phyloP scores from a whole-genome alignment of 2,113 vertebrate genomes.

The Syrrhaptes paradoxus region DNA sequence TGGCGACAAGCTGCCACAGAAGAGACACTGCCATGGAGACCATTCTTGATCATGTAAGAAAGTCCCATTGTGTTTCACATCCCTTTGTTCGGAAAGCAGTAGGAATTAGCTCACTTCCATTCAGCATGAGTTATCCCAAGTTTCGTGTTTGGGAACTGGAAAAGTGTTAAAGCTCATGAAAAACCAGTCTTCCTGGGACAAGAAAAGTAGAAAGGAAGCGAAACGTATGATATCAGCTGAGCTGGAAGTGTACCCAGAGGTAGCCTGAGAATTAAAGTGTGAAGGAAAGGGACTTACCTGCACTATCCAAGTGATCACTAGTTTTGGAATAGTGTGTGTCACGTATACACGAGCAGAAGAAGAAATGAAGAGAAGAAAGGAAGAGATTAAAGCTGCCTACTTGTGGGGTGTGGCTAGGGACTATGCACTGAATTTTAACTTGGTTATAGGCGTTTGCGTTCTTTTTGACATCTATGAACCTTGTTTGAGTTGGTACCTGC shows the following conservation, averaged over 20 bases:
- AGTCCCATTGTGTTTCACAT: slow-evolving; percentile 58
- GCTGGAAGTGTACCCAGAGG: not conserved
- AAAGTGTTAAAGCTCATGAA: not conserved
- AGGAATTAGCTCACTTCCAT: slow-evolving; percentile 58
- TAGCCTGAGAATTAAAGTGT: not conserved
- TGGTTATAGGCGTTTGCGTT: not conserved
- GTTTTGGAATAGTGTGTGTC: not conserved
- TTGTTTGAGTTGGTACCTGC: not conserved
- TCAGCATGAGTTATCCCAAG: not conserved
- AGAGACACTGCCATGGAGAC: slow-evolving; percentile 64
- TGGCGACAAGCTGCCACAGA: slow-evolving; percentile 60
- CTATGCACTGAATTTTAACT: not conserved
- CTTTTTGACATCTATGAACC: not conserved
- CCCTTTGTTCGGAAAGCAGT: slow-evolving; percentile 49
- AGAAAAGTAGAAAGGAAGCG: not conserved
- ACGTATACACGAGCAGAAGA: not conserved
- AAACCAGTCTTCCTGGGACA: not conserved
- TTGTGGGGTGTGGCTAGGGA: not conserved
- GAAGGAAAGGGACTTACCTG: not conserved
- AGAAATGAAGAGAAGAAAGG: not conserved
- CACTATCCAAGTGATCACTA: not conserved
- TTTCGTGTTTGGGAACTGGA: not conserved
- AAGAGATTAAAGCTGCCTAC: not conserved
- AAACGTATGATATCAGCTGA: not conserved
- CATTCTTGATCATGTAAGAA: slow-evolving; percentile 61